A percentile compares a stretch with the other conserved stretches of the same genome.
phyloP scores from a whole-genome alignment of 2,888 invertebrate genomes.

The Pterostichus madidus region DNA sequence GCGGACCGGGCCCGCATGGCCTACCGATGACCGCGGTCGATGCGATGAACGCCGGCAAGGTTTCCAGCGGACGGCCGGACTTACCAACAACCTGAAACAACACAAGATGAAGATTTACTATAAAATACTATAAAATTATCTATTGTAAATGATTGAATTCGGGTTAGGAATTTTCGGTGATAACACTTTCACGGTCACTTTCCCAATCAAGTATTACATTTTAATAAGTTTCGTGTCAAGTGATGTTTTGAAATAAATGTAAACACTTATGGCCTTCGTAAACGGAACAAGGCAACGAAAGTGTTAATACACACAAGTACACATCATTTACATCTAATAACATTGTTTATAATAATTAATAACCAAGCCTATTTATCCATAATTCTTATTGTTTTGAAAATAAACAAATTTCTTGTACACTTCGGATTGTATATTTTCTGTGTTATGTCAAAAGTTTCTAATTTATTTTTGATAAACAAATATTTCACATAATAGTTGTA shows the following conservation, averaged over 20 bases:
- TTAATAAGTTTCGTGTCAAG: slow-evolving; percentile 15
- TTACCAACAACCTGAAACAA: slow-evolving; percentile 15
- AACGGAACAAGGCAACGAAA: slow-evolving; percentile 40
- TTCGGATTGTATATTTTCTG: no score
- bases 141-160: not conserved
- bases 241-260: slow-evolving; percentile 54
- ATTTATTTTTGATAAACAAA: no score
- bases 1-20: slow-evolving; percentile 48
- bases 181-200: slow-evolving; percentile 36
- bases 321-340: slow-evolving; percentile 25
- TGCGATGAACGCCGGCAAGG: not conserved
- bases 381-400: no score
- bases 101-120: not conserved
- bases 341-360: not conserved
- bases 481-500: no score
- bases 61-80: not conserved
- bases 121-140: not conserved
- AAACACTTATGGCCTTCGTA: slow-evolving; percentile 56
- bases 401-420: no score
- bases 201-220: not conserved
- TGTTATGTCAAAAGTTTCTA: no score
- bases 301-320: slow-evolving; percentile 21
- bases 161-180: slow-evolving; percentile 13
- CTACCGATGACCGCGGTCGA: no score
- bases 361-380: no score